A percentile compares a stretch with the other conserved stretches of the same genome.
These are phyloP conservation scores for Cotesia chilonis DNA, from an alignment of 1,140 invertebrate genomes.

Conservation along the genomic window DNA sequence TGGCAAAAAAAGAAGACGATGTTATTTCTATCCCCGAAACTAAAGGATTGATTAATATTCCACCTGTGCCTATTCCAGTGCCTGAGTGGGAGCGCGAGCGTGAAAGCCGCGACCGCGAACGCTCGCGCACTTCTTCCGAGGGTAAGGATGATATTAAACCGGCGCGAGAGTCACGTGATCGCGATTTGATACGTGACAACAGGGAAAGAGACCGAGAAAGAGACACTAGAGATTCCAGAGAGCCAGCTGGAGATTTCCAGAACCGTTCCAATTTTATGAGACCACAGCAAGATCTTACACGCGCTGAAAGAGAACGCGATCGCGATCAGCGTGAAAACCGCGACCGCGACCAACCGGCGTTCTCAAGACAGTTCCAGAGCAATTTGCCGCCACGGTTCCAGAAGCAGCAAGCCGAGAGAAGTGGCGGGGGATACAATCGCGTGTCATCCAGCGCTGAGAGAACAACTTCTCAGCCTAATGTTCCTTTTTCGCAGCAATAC, in stretches of 20 bases:
- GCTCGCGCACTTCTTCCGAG: constrained; percentile 67
- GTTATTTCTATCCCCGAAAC: constrained; percentile 52
- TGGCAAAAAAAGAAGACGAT: constrained; percentile 62
- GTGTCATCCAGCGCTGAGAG: constrained; percentile 59
- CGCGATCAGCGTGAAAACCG: constrained; percentile 56
- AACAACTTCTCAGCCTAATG: constrained; percentile 45
- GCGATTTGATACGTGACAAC: constrained; percentile 41
- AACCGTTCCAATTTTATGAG: constrained; percentile 45
- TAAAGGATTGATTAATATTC: constrained; percentile 56
- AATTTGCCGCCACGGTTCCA: constrained; percentile 88
- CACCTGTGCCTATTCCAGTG: constrained; percentile 64
- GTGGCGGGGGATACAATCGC: constrained; percentile 53
- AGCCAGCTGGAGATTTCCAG: constrained; percentile 43
- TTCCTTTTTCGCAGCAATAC: constrained; percentile 64
- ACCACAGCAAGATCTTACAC: constrained; percentile 51
- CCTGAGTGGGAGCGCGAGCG: constrained; percentile 69
- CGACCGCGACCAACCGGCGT: constrained; percentile 64
- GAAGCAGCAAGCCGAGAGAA: constrained; percentile 73
- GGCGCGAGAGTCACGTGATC: constrained; percentile 45
- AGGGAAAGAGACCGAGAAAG: no score
- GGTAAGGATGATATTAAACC: constrained; percentile 61
- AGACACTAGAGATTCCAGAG: constrained; percentile 35
- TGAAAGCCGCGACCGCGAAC: constrained; percentile 58
- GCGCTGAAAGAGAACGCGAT: constrained; percentile 64
- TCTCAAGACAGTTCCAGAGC: constrained; percentile 77